phyloP scores from a whole-genome alignment of 2,797 vertebrate species.

The Valencia hispanica region DNA sequence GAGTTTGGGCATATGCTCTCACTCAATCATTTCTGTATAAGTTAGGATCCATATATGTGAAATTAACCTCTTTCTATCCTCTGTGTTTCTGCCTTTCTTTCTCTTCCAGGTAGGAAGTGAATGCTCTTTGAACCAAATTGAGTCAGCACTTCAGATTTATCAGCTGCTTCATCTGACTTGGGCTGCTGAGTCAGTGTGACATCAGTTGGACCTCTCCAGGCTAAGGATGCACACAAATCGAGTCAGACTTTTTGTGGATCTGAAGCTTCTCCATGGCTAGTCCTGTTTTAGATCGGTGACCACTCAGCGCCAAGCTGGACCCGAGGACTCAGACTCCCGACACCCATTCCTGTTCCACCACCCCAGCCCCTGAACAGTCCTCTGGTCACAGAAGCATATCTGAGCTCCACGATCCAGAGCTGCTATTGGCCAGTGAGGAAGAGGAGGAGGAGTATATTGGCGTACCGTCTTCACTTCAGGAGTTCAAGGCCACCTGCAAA shows the following conservation, averaged over 20 bases:
- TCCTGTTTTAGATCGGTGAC: slow-evolving; percentile 84
- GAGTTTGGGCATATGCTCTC: not conserved
- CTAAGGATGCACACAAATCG: slow-evolving; percentile 18
- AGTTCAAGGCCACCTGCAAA: slow-evolving; percentile 80
- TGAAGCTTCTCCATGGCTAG: slow-evolving; percentile 82
- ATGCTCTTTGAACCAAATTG: not conserved
- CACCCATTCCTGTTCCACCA: slow-evolving; percentile 82
- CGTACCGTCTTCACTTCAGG: slow-evolving; percentile 75
- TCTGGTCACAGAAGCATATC: slow-evolving; percentile 56
- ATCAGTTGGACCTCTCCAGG: not conserved
- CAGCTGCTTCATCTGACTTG: not conserved
- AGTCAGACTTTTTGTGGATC: slow-evolving; percentile 16
- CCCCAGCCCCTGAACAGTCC: slow-evolving; percentile 70
- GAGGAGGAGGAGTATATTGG: slow-evolving; percentile 87
- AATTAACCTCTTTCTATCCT: not conserved
- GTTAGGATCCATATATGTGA: not conserved
- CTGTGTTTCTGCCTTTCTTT: slow-evolving; percentile 1
- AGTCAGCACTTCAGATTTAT: slow-evolving; percentile 16
- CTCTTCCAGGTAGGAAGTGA: slow-evolving; percentile 50
- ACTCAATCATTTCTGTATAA: not conserved
- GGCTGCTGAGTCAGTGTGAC: slow-evolving; percentile 4
- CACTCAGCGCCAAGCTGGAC: slow-evolving; percentile 97
- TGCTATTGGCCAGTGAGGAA: slow-evolving; percentile 77
- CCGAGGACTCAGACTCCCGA: slow-evolving; percentile 85
- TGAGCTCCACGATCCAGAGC: slow-evolving; percentile 65